Conservation (phyloP, 2,797 vertebrate species). For the Calcarius lapponicus region DNA sequence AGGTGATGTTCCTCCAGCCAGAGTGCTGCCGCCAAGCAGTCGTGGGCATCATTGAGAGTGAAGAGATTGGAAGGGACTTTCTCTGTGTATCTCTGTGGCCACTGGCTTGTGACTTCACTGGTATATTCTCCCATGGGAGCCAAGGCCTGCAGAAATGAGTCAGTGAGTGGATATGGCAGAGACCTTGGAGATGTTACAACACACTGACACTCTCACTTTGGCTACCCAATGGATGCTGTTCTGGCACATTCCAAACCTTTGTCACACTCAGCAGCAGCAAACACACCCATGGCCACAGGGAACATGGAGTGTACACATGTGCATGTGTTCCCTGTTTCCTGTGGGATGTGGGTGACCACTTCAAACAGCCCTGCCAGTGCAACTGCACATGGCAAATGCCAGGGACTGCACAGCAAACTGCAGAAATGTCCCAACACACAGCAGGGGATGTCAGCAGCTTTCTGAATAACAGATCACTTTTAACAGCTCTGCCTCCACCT, state of each 20-base stretch:
- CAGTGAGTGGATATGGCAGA: neutral
- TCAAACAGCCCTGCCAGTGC: neutral
- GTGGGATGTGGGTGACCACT: neutral
- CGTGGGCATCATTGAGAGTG: slow-evolving; percentile 81
- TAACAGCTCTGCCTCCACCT: neutral
- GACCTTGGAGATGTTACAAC: neutral
- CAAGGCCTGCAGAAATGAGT: slow-evolving; percentile 71
- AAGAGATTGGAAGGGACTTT: slow-evolving; percentile 86
- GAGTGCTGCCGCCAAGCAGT: slow-evolving; percentile 75
- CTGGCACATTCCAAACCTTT: neutral
- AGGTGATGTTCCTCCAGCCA: slow-evolving; percentile 84
- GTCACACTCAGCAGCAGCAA: neutral
- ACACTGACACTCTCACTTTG: neutral
- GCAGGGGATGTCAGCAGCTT: neutral
- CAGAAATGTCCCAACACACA: neutral
- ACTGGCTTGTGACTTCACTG: slow-evolving; percentile 35
- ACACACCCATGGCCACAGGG: neutral
- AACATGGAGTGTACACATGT: rapidly evolving
- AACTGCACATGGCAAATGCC: neutral
- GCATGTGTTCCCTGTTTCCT: neutral
- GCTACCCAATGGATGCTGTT: neutral
- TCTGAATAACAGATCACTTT: neutral
- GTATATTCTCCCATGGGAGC: slow-evolving; percentile 75
- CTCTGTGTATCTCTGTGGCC: slow-evolving; percentile 47
- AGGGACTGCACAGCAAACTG: neutral